Percentiles rank a stretch among this genome's conserved stretches.
phyloP scores from a whole-genome alignment of 2,113 vertebrate genomes.

The Taxidea taxus region DNA sequence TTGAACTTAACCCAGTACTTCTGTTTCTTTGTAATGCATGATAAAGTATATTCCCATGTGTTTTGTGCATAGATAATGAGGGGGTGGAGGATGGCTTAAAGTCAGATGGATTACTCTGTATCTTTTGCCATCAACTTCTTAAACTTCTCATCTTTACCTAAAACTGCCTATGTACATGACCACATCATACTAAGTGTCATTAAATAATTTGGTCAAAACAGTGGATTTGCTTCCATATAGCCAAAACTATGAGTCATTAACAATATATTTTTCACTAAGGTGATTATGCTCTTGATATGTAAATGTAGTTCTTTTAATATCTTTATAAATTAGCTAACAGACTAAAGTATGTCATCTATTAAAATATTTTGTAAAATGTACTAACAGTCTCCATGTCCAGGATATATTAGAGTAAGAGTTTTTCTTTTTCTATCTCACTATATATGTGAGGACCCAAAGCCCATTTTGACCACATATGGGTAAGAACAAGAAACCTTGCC shows the following conservation, averaged over 20 bases:
- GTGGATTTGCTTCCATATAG: not conserved
- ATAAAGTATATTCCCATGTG: not conserved
- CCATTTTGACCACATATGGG: not conserved
- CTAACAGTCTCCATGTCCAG: not conserved
- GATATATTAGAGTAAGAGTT: not conserved
- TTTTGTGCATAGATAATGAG: not conserved
- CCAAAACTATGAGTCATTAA: not conserved
- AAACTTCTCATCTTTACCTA: not conserved
- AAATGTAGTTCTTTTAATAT: not conserved
- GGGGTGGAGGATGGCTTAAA: not conserved
- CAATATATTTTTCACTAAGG: not conserved
- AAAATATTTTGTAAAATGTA: not conserved
- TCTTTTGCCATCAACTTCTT: not conserved
- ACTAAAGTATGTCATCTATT: not conserved
- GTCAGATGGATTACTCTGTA: not conserved
- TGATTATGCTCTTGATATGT: not conserved
- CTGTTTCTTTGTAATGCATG: not conserved
- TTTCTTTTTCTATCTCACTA: not conserved
- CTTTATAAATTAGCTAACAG: not conserved
- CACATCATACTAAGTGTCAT: not conserved
- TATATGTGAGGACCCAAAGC: not conserved
- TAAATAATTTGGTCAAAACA: not conserved
- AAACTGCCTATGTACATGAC: not conserved
- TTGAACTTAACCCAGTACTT: not conserved
- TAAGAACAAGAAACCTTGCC: not conserved